Conservation (phyloP, 2,113 vertebrate genomes). For the Callaeas wilsoni region DNA sequence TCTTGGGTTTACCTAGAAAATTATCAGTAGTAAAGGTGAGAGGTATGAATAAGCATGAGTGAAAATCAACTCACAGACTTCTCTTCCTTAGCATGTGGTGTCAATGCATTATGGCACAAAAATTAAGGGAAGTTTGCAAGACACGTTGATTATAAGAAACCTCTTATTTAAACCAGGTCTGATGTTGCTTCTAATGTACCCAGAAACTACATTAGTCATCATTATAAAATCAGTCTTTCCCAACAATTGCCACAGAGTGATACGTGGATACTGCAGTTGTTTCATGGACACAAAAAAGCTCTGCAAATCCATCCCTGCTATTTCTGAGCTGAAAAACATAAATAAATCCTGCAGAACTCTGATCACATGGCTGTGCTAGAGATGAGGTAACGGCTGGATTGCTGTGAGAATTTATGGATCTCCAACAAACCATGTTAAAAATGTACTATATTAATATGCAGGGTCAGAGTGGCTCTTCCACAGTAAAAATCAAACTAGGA, state of each 20-base stretch:
- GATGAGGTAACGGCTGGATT: conserved; percentile 22
- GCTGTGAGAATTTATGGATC: neutral
- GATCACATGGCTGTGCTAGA: neutral
- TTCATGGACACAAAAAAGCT: neutral
- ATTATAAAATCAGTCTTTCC: neutral
- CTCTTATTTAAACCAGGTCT: neutral
- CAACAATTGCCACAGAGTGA: neutral
- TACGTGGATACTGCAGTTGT: neutral
- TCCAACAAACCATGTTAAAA: neutral
- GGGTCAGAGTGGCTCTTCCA: neutral
- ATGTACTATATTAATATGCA: neutral
- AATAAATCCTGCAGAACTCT: conserved; percentile 19
- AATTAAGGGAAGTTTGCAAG: neutral
- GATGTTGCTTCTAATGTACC: neutral
- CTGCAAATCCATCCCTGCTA: neutral
- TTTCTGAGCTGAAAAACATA: neutral
- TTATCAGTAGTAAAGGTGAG: neutral
- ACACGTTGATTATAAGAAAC: neutral
- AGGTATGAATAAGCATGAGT: neutral
- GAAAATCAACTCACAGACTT: neutral
- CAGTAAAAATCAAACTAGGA: neutral
- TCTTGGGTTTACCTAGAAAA: neutral
- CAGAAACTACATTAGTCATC: neutral
- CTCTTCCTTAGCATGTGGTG: neutral
- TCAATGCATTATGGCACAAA: neutral